Percentiles rank a stretch among this genome's conserved stretches.
Evolutionary conservation across 2,797 vertebrate species (phyloP).

Genomic region (Gambusia yucatana): DNA sequence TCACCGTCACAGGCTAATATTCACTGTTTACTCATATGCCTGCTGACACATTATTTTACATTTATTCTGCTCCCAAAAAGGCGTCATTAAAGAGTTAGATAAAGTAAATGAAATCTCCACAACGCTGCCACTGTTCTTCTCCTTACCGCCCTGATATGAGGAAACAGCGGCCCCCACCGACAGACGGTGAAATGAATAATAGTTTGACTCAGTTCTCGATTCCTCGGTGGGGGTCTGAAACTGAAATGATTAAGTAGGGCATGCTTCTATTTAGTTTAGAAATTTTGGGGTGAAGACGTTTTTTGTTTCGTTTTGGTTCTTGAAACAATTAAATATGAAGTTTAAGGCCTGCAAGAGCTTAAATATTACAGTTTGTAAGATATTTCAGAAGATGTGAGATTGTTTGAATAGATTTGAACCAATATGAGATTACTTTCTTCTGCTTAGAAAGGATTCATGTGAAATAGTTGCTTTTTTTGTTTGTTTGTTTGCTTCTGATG

Average conservation of each 20-base stretch:
- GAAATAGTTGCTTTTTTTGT: constrained; percentile 49
- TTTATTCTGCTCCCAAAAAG: constrained; percentile 8
- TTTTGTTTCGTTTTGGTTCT: neutral
- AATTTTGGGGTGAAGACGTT: neutral
- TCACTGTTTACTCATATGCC: constrained; percentile 10
- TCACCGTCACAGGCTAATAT: constrained; percentile 12
- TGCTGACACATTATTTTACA: constrained; percentile 5
- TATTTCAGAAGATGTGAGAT: neutral
- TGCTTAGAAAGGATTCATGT: constrained; percentile 53
- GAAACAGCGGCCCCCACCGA: constrained; percentile 86
- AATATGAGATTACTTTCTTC: neutral
- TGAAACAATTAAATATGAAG: neutral
- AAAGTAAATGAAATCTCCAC: constrained; percentile 44
- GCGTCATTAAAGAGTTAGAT: constrained; percentile 20
- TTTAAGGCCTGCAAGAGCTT: neutral
- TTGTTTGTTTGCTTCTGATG: constrained; percentile 28
- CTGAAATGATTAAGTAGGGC: neutral
- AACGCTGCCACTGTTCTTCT: constrained; percentile 3
- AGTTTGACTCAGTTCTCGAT: constrained; percentile 4
- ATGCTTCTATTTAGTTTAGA: neutral
- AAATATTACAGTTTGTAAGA: neutral
- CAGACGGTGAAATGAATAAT: constrained; percentile 41
- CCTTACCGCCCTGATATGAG: constrained; percentile 60
- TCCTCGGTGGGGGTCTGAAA: neutral
- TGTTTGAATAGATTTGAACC: neutral